Base-by-base conservation (phyloP, 1,140 invertebrate species). In the Pinna nobilis region DNA sequence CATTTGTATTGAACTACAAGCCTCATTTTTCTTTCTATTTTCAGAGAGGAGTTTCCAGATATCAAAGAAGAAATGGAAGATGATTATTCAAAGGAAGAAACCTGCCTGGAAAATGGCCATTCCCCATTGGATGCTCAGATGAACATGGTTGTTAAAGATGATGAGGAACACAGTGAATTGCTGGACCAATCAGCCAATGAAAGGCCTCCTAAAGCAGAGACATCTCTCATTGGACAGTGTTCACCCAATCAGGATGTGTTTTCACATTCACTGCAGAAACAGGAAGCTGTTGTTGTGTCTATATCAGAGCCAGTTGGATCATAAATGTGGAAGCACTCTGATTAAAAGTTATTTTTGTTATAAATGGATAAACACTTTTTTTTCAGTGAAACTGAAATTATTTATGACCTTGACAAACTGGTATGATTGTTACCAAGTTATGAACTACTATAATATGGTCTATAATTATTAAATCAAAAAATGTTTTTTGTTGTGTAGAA, bases 351-450 rank as follows among this genome's bases (percentile, higher is more conserved):
- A n/a, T n/a, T n/a, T n/a, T n/a, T n/a, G n/a, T n/a, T n/a, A n/a
- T n/a, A n/a, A n/a, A n/a, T n/a, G n/a, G n/a, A n/a, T n/a, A 33
- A n/a, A 9, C 5, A 35, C 55, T 59, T 32, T 59, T 25, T 15
- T 59, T 35, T 59, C 30, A 59, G 55, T 59, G 30, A 59, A 59
- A 59, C 55, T 59, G 55, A 59, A 59, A 47, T 59, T 59, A 59
- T 59, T 59, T 59, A 59, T 59, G 55, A 59, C 37, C 37, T 33
- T 15, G 15, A 47, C 20, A 47, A 47, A n/a, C n/a, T n/a, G n/a
- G n/a, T n/a, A n/a, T n/a, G n/a, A n/a, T n/a, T n/a, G n/a, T n/a
- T n/a, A n/a, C n/a, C n/a, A n/a, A n/a, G n/a, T n/a, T n/a, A n/a
- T n/a, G n/a, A n/a, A n/a, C n/a, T n/a, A n/a, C n/a, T n/a, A n/a